Evolutionary conservation across 2,888 invertebrate genomes (phyloP), one percentile per base, ranked within the genome.

Genomic region (Amiota communis): DNA sequence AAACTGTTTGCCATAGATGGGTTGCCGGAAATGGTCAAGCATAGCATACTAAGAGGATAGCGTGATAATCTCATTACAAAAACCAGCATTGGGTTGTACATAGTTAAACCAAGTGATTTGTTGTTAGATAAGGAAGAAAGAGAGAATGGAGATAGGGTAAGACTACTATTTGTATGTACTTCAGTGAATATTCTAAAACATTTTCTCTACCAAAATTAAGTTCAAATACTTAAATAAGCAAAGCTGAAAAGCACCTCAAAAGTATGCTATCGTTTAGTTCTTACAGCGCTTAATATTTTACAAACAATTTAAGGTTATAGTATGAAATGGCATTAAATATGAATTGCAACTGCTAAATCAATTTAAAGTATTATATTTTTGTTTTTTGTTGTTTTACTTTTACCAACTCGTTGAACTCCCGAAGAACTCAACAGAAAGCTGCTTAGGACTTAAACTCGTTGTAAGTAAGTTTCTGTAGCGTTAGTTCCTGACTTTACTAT

Each of bases 351-450:
- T 63, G 46, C 61, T 15, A 82, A 81, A 76, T 82, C 80, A 78
- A 75, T 79, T 82, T 82, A 80, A 85, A 85, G 83, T 85, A 84
- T 73, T 79, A 74, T 36, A 6, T 36, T 36, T 36, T 36, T 36
- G 3, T 36, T 36, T 36, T 36, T 36, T 36, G 3, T 36, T 36
- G 36, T 36, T 36, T 36, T 6, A 6, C 6, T 36, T 36, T 36
- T 36, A 2, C 36, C 36, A 36, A 36, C 8, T 36, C 8, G 3
- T 36, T 36, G 36, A 36, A 36, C 4, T 36, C 6, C 6, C 8
- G 36, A 36, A 36, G 36, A 36, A 36, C 36, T 36, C 36, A 36
- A 36, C 36, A 36, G 36, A 6, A 36, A 36, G 6, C 36, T 36
- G 36, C 36, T 36, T 36, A 36, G 36, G 8, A 36, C 36, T 36